Base-by-base conservation (phyloP, 2,888 invertebrate species). In the Mesochorus sp. region DNA sequence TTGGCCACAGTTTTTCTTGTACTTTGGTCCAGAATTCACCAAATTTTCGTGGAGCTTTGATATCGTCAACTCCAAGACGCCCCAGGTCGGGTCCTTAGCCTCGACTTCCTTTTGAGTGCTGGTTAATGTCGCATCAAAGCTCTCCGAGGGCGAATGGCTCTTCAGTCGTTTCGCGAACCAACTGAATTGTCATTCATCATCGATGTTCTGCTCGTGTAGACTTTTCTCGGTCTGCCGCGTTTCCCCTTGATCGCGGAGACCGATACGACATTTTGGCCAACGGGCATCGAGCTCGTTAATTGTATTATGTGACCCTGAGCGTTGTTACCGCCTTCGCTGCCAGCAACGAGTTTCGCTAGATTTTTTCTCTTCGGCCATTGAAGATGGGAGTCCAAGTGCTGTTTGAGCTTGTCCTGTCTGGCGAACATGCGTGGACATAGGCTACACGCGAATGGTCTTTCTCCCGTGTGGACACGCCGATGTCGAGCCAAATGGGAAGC, bases 371-470 rank as follows among this genome's bases (percentile, higher is more conserved):
- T 88, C 12, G 89, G 87, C 88, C 88, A 89, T 39, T 89, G 89
- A 10, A 88, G 71, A 64, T 89, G 90, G 10, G 90, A 89, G 34
- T 90, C 89, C 78, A 89, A 70, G 64, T 95, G 95, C 83, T 95
- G 94, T 79, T 95, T 94, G 84, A 95, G 91, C 86, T 95, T 95
- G 90, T 95, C 95, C 82, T 94, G 95, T 74, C 95, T 92, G 19
- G 95, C 95, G 91, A 95, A 95, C 82, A 94, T 94, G 68, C 95
- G 94, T 0, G 94, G 94, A 90, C 95, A 95, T 80, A 94, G 93
- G 83, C 93, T 93, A 89, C 95, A 95, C 64, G 93, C 93, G 90
- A 94, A 95, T 1, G 95, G 95, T 6, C 95, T 91, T 91, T 95
- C 95, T 73, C 95, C 95, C 0, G 95, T 95, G 91, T 95, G 95